Base-by-base conservation (phyloP, 2,888 invertebrate genomes). In the Liopterus haemorrhoidalis region DNA sequence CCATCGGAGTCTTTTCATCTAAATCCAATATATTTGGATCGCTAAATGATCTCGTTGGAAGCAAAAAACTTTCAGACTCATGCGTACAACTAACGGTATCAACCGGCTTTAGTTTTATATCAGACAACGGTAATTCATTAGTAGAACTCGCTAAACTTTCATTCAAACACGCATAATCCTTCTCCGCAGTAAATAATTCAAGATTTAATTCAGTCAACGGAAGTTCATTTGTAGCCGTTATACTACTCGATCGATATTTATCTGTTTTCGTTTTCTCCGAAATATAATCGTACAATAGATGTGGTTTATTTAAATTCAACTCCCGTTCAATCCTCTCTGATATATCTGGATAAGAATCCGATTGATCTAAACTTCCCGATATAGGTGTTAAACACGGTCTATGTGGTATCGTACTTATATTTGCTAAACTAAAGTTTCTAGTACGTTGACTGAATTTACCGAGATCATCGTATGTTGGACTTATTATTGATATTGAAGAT, bases 141-240 rank as follows among this genome's bases (percentile, higher is more conserved):
- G 65, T 65, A 35, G 62, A 59, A 15, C 53, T 54, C 28, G 33
- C 40, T 25, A 35, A 20, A 50, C 48, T 45, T 48, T 50, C 42
- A 36, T 40, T 41, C 6, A 16, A 19, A 24, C 60, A 51, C 42
- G 55, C 19, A 15, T 36, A 8, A 37, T 46, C 45, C 40, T 48
- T 48, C 39, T 54, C 61, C 2, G 64, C 63, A 1, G 66, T 66
- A 48, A 67, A 66, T 24, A 66, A 46, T 8, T 64, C 65, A 39
- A 68, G 53, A 57, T 68, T 68, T 20, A 66, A 52, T 54, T 66
- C 76, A 47, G 80, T 80, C 56, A 81, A 65, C 45, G 81, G 81
- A 57, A 81, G 67, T 67, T 81, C 81, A 69, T 81, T 81, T 50
- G 79, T 80, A n/a, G 80, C 74, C 40, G 78, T 79, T 62, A 75